Base-by-base conservation (phyloP, 2,888 invertebrate genomes). In the Monoplex corrugatus region DNA sequence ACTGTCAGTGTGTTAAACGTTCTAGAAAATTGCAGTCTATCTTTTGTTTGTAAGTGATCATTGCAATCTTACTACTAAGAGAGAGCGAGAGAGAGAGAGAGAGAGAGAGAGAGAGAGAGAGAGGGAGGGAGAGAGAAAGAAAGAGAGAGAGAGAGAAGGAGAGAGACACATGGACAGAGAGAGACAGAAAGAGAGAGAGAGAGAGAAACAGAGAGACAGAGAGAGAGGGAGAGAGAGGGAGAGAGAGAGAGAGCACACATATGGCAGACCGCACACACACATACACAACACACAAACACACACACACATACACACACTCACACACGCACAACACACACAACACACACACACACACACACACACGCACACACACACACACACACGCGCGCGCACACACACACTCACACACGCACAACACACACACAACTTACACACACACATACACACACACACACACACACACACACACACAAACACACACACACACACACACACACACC, bases 161-260 rank as follows among this genome's bases (percentile, higher is more conserved):
- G 19, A 43, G 43, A 43, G 28, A 19, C 19, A n/a, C 19, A 68
- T 19, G 19, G 75, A 82, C n/a, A 82, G 44, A 82, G 28, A n/a
- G 82, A 28, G 82, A 44, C 23, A 35, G 40, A 35, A 5, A 68
- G 19, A 23, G 68, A 68, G 28, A 28, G n/a, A 35, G 32, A 75
- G 75, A n/a, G 10, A 32, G 75, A 8, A 3, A 35, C 13, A n/a
- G 75, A 75, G 75, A 8, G 8, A 13, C 38, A 89, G 89, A 89
- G 87, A 86, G 87, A 89, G 89, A 87, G 89, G 87, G 89, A 89
- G 89, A 89, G 89, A 89, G 89, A 89, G 89, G 87, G 87, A 87
- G 83, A 83, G 83, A 87, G 87, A 80, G 87, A 87, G 87, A 68
- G 80, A 86, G 87, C 50, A 68, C 23, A 68, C 23, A 68, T 28